Base-by-base conservation (phyloP, 2,113 vertebrate species). In the Plectropomus leopardus region DNA sequence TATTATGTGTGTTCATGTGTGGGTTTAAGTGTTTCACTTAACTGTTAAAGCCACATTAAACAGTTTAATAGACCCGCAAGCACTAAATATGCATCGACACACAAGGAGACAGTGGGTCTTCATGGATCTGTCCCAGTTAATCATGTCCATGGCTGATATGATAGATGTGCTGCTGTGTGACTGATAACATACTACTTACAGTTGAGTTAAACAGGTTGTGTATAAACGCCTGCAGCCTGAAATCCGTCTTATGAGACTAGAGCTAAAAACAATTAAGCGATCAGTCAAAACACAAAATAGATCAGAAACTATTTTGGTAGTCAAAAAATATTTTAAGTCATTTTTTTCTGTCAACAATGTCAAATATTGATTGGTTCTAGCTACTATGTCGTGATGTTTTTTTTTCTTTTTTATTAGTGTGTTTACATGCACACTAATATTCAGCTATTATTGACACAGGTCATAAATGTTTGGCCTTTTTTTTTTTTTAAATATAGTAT, bases 11-110 rank as follows among this genome's bases (percentile, higher is more conserved):
- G 70, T 63, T 24, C 32, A 17, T 50, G 30, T 44, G 17, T 83
- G 71, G 58, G 51, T 55, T 23, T 69, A 53, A 73, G 50, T 60
- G 32, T 60, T 30, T 50, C 36, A 3, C 7, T 60, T 32, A n/a
- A n/a, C 57, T 58, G 54, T 71, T 84, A 32, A 66, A 83, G 64
- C 51, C 55, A 53, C 75, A 58, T 59, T 55, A 69, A 45, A 65
- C 53, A 16, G 17, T 58, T n/a, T 83, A 50, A 76, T 4, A 55
- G 26, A 79, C 60, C 60, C 55, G 10, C 30, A 0, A 17, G 63
- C 72, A 24, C 24, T 65, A 47, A 51, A 78, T 10, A 24, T 8
- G 66, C 36, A 40, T 10, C 2, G 36, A 40, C 54, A 32, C 34
- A 32, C 17, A 4, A n/a, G 21, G 3, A 60, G 15, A 26, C 32